These are phyloP conservation scores for Ibidorhyncha struthersii DNA, from an alignment of 2,113 vertebrate species.

Conservation along the genomic window DNA sequence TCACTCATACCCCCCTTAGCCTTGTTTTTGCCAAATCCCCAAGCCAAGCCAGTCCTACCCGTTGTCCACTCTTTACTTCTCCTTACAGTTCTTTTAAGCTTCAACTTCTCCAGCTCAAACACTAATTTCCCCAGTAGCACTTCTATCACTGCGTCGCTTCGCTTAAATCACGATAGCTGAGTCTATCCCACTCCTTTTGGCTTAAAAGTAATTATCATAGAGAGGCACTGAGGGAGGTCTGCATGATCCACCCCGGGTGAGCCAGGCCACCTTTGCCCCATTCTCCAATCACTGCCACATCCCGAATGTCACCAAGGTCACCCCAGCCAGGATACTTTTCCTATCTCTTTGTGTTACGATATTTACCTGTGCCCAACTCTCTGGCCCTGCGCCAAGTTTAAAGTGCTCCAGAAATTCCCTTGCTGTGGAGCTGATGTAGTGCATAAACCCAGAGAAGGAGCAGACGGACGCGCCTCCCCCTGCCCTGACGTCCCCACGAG, in stretches of 20 bases:
- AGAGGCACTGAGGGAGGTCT: fast-evolving
- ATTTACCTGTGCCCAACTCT: fast-evolving
- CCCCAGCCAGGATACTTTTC: not conserved
- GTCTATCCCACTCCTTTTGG: not conserved
- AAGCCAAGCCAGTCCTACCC: not conserved
- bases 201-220: not conserved
- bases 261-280: fast-evolving
- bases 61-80: not conserved
- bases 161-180: not conserved
- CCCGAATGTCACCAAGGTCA: not conserved
- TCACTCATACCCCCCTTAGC: slow-evolving; percentile 9
- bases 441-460: not conserved
- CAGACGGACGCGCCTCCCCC: fast-evolving
- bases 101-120: not conserved
- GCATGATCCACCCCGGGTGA: not conserved
- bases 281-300: fast-evolving
- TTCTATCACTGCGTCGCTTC: not conserved
- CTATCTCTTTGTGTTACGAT: fast-evolving
- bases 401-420: not conserved
- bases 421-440: not conserved
- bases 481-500: fast-evolving
- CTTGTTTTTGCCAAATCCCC: slow-evolving; percentile 39
- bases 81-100: not conserved
- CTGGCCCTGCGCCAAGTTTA: not conserved
- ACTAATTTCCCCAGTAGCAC: not conserved